Evolutionary conservation across 2,888 invertebrate species (phyloP), one percentile per base, ranked within the genome.

Genomic region (Acleris laterana): DNA sequence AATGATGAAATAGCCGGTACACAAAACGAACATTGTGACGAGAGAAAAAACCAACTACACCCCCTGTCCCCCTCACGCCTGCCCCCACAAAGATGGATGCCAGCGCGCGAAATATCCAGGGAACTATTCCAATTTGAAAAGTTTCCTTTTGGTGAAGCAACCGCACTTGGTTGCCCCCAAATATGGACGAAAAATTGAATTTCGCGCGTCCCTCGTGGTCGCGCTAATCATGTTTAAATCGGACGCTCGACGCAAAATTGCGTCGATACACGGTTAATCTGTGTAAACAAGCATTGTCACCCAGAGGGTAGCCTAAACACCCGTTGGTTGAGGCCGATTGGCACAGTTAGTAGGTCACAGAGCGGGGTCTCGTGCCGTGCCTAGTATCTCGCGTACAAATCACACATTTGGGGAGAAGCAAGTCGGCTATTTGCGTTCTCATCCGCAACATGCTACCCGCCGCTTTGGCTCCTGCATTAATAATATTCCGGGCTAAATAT

Each of bases 51-150:
- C 69, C 77, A 77, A 79, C 77, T 77, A 74, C 73, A 75, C 73
- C 74, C 71, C 69, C 13, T 1, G 72, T 69, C 73, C 78, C 74
- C 72, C 71, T 70, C 71, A 77, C 77, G 76, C 78, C 80, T 81
- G 69, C 83, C 79, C 77, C 83, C 82, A 80, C 87, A 84, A 84
- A 88, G 86, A 89, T 84, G 87, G 85, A 88, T 83, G 84, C 87
- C 83, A 78, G 80, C 79, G 80, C 80, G 81, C 77, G 80, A 86
- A 88, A 89, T 87, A 88, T 83, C 83, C 83, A 76, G 74, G 71
- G 78, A 92, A 92, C 91, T 91, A 91, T 92, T 90, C 87, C 90
- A 89, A 90, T 90, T 90, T 88, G 75, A 81, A 84, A 90, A 90
- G 85, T 90, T 90, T 85, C 84, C 83, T 85, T 86, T 83, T 81